Evolutionary conservation across 2,113 vertebrate genomes (phyloP), one percentile per base, ranked within the genome.

Genomic region (Phainopepla nitens): DNA sequence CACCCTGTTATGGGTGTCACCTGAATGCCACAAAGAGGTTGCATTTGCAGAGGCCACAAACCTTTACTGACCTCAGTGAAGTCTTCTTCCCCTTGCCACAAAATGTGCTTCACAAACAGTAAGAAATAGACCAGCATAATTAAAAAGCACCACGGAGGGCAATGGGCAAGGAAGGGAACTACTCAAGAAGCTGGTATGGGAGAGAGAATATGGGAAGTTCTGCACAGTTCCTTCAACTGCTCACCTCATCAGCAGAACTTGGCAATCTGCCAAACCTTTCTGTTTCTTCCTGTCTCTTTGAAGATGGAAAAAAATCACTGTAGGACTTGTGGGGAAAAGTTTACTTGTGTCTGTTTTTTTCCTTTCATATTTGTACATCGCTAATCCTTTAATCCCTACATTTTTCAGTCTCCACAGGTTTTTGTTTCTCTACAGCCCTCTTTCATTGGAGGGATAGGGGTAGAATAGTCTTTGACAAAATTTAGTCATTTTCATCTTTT

Each of bases 141-240:
- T 72, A 27, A 72, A 57, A n/a, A 65, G 17, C 6, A 24, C 7
- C 9, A 39, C 2, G 0, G 15, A 77, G 25, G 8, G 10, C 0
- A 1, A 39, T 39, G 22, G 21, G 45, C 47, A 53, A 54, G 23
- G 45, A 45, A 80, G 11, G 6, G 54, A 68, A 29, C 49, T 39
- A 58, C 19, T 93, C 33, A 44, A 64, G 42, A 29, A 4, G 3
- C 13, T 58, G 20, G 9, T 69, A 14, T n/a, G 14, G 41, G 24
- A 69, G 28, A 77, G 17, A 89, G 35, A 91, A 42, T 33, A 28
- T 42, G n/a, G 23, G 41, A 89, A 69, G 69, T 65, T 64, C 23
- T 65, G 15, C 9, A 28, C 15, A 54, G 10, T 66, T 88, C 25
- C 20, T 66, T 23, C 12, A 76, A 3, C 35, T 62, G 33, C 23